phyloP scores from a whole-genome alignment of 2,888 invertebrate species.

The Aricia artaxerxes region DNA sequence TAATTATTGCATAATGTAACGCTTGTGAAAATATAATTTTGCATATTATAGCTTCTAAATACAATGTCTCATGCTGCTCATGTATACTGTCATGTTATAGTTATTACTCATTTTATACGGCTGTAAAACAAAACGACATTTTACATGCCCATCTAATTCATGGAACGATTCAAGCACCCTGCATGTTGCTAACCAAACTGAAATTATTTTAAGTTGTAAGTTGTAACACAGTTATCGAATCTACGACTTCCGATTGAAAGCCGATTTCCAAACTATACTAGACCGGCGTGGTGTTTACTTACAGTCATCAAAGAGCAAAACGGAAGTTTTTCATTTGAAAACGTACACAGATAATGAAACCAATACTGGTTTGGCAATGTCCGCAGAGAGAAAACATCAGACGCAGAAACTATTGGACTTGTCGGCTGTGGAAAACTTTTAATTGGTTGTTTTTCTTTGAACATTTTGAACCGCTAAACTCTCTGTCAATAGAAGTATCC shows the following conservation, averaged over 20 bases:
- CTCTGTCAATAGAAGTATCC: constrained; percentile 10
- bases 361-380: neutral
- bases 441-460: constrained; percentile 20
- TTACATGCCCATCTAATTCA: too few species aligned
- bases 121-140: neutral
- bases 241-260: too few species aligned
- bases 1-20: constrained; percentile 1
- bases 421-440: neutral
- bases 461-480: constrained; percentile 9
- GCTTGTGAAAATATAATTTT: constrained; percentile 16
- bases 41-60: neutral
- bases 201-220: too few species aligned
- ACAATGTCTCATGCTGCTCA: neutral
- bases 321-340: neutral
- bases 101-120: neutral
- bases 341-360: constrained; percentile 7
- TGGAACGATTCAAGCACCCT: too few species aligned
- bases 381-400: neutral
- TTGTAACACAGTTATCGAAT: too few species aligned
- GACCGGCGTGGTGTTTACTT: neutral
- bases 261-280: too few species aligned
- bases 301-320: neutral
- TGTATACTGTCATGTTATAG: neutral
- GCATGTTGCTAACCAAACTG: too few species aligned
- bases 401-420: constrained; percentile 14